phyloP scores from a whole-genome alignment of 2,888 invertebrate species.

The Brenthis daphne region DNA sequence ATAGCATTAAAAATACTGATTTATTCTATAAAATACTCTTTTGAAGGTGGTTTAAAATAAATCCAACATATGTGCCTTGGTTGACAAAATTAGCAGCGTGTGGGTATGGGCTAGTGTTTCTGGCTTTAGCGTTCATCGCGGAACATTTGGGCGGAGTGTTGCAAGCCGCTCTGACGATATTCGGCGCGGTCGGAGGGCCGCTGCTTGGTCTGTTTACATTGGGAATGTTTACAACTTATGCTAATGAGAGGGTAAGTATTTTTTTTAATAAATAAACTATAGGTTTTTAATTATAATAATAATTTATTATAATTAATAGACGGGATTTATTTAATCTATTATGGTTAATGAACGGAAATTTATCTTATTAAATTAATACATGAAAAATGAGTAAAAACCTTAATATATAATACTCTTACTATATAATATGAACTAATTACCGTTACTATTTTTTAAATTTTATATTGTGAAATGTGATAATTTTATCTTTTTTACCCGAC shows the following conservation, averaged over 20 bases:
- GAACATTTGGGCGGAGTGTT: constrained; percentile 92
- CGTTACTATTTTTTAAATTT: too few species aligned
- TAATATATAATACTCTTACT: too few species aligned
- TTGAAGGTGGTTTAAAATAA: constrained; percentile 62
- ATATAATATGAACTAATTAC: too few species aligned
- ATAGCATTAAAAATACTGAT: not conserved
- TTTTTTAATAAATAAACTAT: too few species aligned
- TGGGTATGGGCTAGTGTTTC: constrained; percentile 87
- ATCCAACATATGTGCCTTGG: constrained; percentile 66
- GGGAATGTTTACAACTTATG: constrained; percentile 90
- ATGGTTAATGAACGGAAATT: too few species aligned
- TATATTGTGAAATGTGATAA: too few species aligned
- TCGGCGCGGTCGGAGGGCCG: constrained; percentile 94
- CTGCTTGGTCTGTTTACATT: constrained; percentile 92
- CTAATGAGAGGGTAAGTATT: constrained; percentile 85
- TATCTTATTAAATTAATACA: too few species aligned
- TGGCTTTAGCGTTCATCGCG: constrained; percentile 91
- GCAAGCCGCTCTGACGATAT: constrained; percentile 92
- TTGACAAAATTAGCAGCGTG: constrained; percentile 87
- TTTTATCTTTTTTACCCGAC: too few species aligned
- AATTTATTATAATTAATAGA: too few species aligned
- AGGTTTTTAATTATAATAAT: not conserved
- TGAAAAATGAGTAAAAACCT: too few species aligned
- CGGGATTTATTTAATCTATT: too few species aligned
- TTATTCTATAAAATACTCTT: not conserved